Conservation (phyloP, 2,113 vertebrate species). For the Sebastes fasciatus region DNA sequence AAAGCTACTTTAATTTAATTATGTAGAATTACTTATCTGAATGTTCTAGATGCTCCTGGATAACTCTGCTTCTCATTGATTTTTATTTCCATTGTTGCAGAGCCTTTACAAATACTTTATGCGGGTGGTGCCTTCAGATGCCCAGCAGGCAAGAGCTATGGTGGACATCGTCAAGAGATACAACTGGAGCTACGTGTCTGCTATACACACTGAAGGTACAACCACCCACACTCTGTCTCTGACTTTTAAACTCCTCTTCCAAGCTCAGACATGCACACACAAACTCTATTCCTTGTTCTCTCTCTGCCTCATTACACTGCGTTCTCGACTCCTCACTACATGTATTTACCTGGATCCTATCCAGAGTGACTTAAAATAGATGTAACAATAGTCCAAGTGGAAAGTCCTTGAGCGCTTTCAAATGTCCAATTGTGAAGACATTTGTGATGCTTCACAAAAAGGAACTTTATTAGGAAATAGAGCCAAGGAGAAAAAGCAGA, state of each 20-base stretch:
- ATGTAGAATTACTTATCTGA: not conserved
- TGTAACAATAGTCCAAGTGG: not conserved
- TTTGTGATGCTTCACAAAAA: conserved; percentile 9
- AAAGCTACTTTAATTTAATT: conserved; percentile 14
- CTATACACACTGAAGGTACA: conserved; percentile 96
- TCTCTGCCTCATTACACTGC: not conserved
- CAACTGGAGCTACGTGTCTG: conserved; percentile 99
- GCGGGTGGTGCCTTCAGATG: conserved; percentile 97
- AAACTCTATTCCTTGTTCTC: not conserved
- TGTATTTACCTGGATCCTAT: conserved; percentile 16
- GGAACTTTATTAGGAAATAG: not conserved
- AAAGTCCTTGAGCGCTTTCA: not conserved
- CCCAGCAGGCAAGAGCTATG: conserved; percentile 97
- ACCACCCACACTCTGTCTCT: conserved; percentile 11
- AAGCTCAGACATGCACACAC: conserved; percentile 1
- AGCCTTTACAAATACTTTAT: conserved; percentile 98
- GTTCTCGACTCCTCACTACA: not conserved
- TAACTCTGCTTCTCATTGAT: not conserved
- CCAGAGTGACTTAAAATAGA: not conserved
- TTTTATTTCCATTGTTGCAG: conserved; percentile 59
- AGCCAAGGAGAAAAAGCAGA: conserved; percentile 1
- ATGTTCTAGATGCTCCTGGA: conserved; percentile 13
- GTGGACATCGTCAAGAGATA: conserved; percentile 99
- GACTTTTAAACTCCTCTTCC: conserved; percentile 4
- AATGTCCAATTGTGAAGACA: not conserved